A percentile compares a stretch with the other conserved stretches of the same genome.
Conservation (phyloP, 1,140 invertebrate genomes). For the Anastrepha obliqua region DNA sequence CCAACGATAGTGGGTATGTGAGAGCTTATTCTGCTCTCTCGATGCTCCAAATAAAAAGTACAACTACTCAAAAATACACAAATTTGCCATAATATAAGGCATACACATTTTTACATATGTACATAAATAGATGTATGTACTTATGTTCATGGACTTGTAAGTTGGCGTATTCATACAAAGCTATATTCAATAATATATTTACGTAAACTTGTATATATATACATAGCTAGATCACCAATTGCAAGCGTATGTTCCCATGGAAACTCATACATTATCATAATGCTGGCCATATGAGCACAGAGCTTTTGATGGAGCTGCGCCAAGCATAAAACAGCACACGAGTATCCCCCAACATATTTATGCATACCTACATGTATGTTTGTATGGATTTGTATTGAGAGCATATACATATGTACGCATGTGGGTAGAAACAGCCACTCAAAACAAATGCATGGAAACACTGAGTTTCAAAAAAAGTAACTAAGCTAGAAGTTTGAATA, state of each 20-base stretch:
- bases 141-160: no score
- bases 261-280: background rate
- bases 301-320: constrained; percentile 2
- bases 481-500: background rate
- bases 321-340: constrained; percentile 26
- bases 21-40: background rate
- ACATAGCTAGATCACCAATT: background rate
- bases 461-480: background rate
- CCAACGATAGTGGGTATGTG: background rate
- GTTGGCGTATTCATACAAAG: background rate
- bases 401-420: background rate
- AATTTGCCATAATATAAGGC: constrained; percentile 39
- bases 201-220: background rate
- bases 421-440: constrained; percentile 16
- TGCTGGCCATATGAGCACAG: background rate
- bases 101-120: background rate
- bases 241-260: constrained; percentile 36
- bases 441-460: background rate
- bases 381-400: background rate
- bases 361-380: background rate
- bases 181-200: background rate
- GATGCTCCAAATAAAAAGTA: constrained; percentile 42
- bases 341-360: background rate
- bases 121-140: background rate
- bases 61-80: background rate